Evolutionary conservation across 2,797 vertebrate genomes (phyloP).

Genomic region (Hapalemur alaotrensis): DNA sequence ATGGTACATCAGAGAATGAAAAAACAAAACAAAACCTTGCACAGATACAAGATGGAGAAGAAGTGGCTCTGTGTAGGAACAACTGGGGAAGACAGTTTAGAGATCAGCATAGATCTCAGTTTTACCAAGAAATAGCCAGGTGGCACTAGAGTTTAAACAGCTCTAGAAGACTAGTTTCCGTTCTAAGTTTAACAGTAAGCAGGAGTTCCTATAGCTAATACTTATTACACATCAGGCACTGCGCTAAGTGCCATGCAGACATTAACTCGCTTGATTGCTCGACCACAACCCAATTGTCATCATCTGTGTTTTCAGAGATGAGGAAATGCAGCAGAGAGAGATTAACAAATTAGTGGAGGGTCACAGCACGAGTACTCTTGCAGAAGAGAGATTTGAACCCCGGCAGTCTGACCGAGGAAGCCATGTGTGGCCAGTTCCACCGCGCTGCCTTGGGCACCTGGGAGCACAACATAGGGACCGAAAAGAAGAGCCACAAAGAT

Average conservation of each 20-base stretch:
- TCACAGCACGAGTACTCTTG: background rate
- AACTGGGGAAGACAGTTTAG: background rate
- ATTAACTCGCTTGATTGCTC: background rate
- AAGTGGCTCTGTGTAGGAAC: background rate
- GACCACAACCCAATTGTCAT: background rate
- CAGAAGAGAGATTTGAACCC: background rate
- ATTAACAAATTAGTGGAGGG: background rate
- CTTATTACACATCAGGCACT: background rate
- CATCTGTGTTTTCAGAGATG: background rate
- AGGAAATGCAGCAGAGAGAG: background rate
- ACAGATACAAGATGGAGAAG: background rate
- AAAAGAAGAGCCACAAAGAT: background rate
- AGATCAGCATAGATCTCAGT: background rate
- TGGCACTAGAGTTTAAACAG: background rate
- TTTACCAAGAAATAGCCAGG: background rate
- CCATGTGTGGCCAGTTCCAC: background rate
- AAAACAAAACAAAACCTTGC: background rate
- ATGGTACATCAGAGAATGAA: background rate
- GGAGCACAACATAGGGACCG: background rate
- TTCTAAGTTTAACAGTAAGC: background rate
- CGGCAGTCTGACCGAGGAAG: background rate
- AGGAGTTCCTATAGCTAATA: constrained; percentile 1
- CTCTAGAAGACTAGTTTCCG: background rate
- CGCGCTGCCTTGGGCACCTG: background rate
- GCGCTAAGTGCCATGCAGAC: background rate